Base-by-base conservation (phyloP, 1,140 invertebrate species). In the Pteromalus puparum region DNA sequence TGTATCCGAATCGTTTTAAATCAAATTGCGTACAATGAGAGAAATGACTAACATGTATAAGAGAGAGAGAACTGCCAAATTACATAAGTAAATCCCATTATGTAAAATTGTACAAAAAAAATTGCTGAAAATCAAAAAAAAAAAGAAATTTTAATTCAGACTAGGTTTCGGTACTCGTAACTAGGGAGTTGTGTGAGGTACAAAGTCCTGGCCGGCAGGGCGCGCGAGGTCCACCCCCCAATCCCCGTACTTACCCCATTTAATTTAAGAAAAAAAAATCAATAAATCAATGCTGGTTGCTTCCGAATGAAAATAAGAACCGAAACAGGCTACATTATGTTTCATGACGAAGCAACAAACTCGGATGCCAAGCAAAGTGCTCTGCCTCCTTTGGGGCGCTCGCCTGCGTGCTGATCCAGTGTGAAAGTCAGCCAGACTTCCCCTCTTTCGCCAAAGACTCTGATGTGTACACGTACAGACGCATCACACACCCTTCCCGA, bases 131-230 rank as follows among this genome's bases (percentile, higher is more conserved):
- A 65, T 70, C 26, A 53, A n/a, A n/a, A n/a, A n/a, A n/a, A 34
- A 81, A 42, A n/a, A 48, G 76, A 53, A 77, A 77, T 28, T 12
- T 76, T 46, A 76, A 75, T 26, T 77, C 53, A 84, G 72, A 91
- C 92, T 93, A 93, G 92, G 92, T 92, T 84, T 93, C 92, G 92
- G 92, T 93, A 93, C 92, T 93, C 92, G 92, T 93, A 93, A 93
- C 92, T 93, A 93, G 92, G 92, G 92, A 93, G 92, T 93, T 93
- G 92, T 93, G 92, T 92, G 92, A 93, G 92, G 92, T 93, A 93
- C 91, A 92, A 85, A 91, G 92, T 93, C 92, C 92, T 93, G 92
- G 89, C 91, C 92, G 92, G 91, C 92, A 92, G 92, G 92, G 92
- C 92, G 91, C 92, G 91, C 91, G 92, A 92, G 90, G 87, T 92